Evolutionary conservation across 2,797 vertebrate species (phyloP).

Genomic region (Darevskia mixta): DNA sequence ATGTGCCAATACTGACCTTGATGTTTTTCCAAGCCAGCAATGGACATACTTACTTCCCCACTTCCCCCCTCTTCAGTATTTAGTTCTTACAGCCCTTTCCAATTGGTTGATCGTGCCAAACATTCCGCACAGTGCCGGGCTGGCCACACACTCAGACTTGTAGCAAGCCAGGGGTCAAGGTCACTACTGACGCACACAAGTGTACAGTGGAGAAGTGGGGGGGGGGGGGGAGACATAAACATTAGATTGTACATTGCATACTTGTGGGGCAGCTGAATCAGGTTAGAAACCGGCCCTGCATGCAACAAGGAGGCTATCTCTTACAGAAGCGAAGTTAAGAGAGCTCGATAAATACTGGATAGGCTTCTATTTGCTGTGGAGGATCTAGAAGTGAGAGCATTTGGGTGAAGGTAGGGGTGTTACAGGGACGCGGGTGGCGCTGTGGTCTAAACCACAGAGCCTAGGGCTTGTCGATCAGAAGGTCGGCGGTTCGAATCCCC

Average conservation of each 20-base stretch:
- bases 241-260: background rate
- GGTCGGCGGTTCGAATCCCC: too few relatives aligned
- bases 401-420: too few relatives aligned
- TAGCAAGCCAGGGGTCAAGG: conserved; percentile 22
- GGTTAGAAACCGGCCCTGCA: background rate
- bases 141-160: background rate
- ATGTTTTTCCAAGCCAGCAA: background rate
- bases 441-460: too few relatives aligned
- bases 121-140: background rate
- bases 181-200: conserved; percentile 11
- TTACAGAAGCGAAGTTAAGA: background rate
- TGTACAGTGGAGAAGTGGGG: background rate
- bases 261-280: background rate
- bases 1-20: background rate
- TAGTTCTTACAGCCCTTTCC: background rate
- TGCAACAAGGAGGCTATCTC: background rate
- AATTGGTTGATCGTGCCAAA: background rate
- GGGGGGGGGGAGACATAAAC: background rate
- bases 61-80: background rate
- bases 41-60: background rate
- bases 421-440: too few relatives aligned
- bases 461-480: too few relatives aligned
- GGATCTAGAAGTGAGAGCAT: too few relatives aligned
- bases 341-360: background rate
- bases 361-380: background rate